Base-by-base conservation (phyloP, 2,888 invertebrate species). In the Dromius quadrimaculatus region DNA sequence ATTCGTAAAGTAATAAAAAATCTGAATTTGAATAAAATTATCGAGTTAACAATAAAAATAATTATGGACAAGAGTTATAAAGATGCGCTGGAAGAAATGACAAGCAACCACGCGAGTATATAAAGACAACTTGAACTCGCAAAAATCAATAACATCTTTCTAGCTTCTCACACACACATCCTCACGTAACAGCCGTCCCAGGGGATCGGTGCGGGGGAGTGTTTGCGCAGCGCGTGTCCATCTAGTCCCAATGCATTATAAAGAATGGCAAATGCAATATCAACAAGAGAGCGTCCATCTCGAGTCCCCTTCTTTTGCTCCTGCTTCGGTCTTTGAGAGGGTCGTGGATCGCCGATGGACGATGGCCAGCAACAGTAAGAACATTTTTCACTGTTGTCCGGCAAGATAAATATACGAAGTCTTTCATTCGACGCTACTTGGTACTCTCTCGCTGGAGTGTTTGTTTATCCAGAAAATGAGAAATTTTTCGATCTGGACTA, bases 221-320 rank as follows among this genome's bases (percentile, higher is more conserved):
- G 57, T 71, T 72, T 71, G 62, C 59, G 59, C 63, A 71, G 23
- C 61, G 59, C 45, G 68, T 43, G 28, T 43, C 19, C 19, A 47
- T 32, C 72, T 64, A 73, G 75, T 81, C 79, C 80, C 80, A 81
- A 81, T 83, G 83, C 83, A 83, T 83, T 82, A 82, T 82, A 82
- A 81, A 81, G 82, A 82, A 82, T 81, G 81, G 82, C 82, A 83
- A 82, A 83, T 83, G 82, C 82, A 83, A 83, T 81, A 82, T 82
- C 81, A 74, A 75, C 74, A 74, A 72, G 72, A 73, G 8, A 3
- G 43, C 22, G 57, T 59, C 59, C 23, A 68, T 68, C 57, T 57
- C 41, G 43, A 1, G 1, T 2, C 32, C 32, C 32, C 32, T 15
- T 47, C 23, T n/a, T 6, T 23, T 11, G 23, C 54, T 20, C 32